Evolutionary conservation across 2,888 invertebrate genomes (phyloP).

Genomic region (Pomacea canaliculata): DNA sequence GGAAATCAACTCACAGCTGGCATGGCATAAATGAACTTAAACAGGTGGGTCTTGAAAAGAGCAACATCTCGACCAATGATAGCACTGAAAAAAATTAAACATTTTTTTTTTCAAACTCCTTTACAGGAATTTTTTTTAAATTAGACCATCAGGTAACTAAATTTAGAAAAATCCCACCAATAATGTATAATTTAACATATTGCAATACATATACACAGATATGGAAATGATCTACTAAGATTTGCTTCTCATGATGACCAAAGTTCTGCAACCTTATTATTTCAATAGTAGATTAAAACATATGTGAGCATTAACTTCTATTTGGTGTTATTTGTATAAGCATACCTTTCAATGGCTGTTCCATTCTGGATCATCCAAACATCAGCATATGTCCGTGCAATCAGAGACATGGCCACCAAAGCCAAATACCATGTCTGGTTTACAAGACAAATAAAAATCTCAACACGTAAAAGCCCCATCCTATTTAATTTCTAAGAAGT

Average conservation of each 20-base stretch:
- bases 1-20: conserved; percentile 79
- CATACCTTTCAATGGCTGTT: conserved; percentile 88
- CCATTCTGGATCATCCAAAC: conserved; percentile 97
- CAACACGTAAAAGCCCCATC: neutral
- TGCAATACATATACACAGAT: no score
- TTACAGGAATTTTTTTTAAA: no score
- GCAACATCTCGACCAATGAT: conserved; percentile 89
- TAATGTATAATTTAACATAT: no score
- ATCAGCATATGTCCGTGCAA: conserved; percentile 93
- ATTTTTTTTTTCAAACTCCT: neutral
- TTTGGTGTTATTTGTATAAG: no score
- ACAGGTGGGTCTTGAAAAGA: conserved; percentile 81
- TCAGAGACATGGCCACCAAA: conserved; percentile 80
- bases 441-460: neutral
- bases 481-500: neutral
- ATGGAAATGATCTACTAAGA: no score
- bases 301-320: no score
- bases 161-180: no score
- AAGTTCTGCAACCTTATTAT: no score
- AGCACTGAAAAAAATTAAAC: conserved; percentile 8
- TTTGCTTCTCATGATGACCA: no score
- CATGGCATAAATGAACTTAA: conserved; percentile 86
- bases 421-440: conserved; percentile 64
- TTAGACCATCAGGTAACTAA: no score
- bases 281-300: no score